Evolutionary conservation across 1,140 invertebrate species (phyloP).

Genomic region (Bombus affinis): DNA sequence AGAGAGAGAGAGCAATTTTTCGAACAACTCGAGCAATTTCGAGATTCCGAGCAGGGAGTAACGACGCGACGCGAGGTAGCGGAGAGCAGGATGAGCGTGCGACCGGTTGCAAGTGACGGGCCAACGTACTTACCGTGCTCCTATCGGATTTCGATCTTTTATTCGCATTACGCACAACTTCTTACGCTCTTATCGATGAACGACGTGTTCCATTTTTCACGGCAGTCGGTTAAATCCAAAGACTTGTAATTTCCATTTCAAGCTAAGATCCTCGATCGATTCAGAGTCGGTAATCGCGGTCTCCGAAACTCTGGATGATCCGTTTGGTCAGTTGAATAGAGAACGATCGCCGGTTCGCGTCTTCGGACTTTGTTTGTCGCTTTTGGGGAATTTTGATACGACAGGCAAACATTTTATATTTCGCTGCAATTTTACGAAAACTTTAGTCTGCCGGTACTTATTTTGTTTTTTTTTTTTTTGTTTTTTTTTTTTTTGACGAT

Average conservation of each 20-base stretch:
- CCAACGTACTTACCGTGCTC: constrained; percentile 11
- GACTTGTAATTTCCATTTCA: constrained; percentile 33
- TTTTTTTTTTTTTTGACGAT: no score
- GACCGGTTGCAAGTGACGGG: constrained; percentile 46
- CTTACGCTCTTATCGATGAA: constrained; percentile 27
- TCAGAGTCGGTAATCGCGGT: background rate
- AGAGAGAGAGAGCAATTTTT: constrained; percentile 8
- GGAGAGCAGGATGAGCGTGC: background rate
- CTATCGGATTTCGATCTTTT: constrained; percentile 42
- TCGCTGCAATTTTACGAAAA: no score
- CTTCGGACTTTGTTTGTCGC: background rate
- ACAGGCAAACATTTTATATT: no score
- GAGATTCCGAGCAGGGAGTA: background rate
- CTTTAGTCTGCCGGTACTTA: no score
- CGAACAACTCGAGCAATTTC: constrained; percentile 19
- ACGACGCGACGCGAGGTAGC: background rate
- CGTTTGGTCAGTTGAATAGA: background rate
- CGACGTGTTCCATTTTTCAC: constrained; percentile 29
- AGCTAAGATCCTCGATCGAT: background rate
- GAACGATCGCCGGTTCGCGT: background rate
- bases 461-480: no score
- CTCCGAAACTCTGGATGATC: background rate
- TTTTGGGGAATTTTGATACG: background rate
- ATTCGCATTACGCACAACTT: constrained; percentile 39
- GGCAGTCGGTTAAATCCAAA: constrained; percentile 1